These are phyloP conservation scores for Drosophila fuyamai DNA, from an alignment of 1,140 invertebrate species.

Conservation along the genomic window DNA sequence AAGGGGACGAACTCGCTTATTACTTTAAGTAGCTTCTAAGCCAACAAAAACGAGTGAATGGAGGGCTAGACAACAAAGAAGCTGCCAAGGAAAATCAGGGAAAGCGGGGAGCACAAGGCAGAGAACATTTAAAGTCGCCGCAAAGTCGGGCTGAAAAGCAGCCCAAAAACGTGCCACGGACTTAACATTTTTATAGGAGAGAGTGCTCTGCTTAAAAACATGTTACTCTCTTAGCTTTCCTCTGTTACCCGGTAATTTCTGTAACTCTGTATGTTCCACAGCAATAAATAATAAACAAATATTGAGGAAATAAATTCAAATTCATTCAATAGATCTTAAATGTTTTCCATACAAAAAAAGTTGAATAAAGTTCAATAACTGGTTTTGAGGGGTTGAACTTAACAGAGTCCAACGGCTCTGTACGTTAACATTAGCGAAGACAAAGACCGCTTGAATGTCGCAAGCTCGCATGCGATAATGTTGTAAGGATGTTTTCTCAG, in stretches of 20 bases:
- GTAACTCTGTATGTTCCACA: not conserved
- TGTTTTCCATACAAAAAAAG: no score
- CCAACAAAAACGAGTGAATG: slow-evolving; percentile 11
- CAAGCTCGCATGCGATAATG: slow-evolving; percentile 40
- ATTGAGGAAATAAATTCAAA: not conserved
- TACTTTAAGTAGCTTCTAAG: slow-evolving; percentile 42
- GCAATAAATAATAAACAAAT: not conserved
- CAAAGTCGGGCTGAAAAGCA: slow-evolving; percentile 37
- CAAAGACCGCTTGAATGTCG: slow-evolving; percentile 10
- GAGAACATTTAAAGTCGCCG: slow-evolving; percentile 59
- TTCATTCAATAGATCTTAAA: no score
- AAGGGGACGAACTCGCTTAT: slow-evolving; percentile 27
- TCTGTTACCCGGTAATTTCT: slow-evolving; percentile 62
- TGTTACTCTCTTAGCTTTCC: slow-evolving; percentile 4
- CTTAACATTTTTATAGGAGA: slow-evolving; percentile 64
- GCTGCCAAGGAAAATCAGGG: slow-evolving; percentile 7
- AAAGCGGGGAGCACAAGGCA: slow-evolving; percentile 1
- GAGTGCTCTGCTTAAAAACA: slow-evolving; percentile 4
- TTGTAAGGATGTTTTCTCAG: no score
- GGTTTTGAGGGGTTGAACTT: not conserved
- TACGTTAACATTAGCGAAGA: slow-evolving; percentile 44
- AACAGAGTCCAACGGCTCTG: not conserved
- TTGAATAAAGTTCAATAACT: no score
- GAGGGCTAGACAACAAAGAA: slow-evolving; percentile 41
- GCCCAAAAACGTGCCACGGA: slow-evolving; percentile 27